Conservation (phyloP, 2,113 vertebrate species). For the Tauraco erythrolophus region DNA sequence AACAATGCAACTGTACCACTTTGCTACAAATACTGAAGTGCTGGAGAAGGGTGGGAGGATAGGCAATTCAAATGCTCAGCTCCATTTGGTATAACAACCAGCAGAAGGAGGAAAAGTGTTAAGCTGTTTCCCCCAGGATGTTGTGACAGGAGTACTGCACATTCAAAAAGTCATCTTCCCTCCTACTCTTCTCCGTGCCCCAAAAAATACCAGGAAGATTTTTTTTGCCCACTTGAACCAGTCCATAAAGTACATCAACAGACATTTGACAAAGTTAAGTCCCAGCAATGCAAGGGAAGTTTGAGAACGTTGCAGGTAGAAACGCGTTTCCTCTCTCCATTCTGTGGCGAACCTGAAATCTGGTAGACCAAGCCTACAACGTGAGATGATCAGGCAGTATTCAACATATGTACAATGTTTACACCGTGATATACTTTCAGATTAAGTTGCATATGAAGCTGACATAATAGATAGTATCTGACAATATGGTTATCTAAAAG, state of each 20-base stretch:
- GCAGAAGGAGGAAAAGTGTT: background rate
- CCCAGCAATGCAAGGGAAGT: background rate
- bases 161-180: background rate
- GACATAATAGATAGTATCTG: background rate
- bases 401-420: background rate
- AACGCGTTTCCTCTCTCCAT: fast-evolving
- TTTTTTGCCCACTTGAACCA: background rate
- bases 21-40: background rate
- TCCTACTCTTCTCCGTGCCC: background rate
- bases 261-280: background rate
- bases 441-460: background rate
- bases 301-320: background rate
- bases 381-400: background rate
- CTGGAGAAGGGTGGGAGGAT: background rate
- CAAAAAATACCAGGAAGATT: fast-evolving
- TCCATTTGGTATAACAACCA: background rate
- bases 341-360: background rate
- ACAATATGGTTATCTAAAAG: background rate
- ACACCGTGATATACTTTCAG: background rate
- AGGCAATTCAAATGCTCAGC: background rate
- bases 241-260: background rate
- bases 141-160: background rate
- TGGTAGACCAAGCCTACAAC: background rate
- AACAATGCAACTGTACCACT: background rate
- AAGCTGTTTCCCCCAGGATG: background rate